Evolutionary conservation across 2,888 invertebrate species (phyloP), one percentile per base, ranked within the genome.

Genomic region (Cephus runcator): DNA sequence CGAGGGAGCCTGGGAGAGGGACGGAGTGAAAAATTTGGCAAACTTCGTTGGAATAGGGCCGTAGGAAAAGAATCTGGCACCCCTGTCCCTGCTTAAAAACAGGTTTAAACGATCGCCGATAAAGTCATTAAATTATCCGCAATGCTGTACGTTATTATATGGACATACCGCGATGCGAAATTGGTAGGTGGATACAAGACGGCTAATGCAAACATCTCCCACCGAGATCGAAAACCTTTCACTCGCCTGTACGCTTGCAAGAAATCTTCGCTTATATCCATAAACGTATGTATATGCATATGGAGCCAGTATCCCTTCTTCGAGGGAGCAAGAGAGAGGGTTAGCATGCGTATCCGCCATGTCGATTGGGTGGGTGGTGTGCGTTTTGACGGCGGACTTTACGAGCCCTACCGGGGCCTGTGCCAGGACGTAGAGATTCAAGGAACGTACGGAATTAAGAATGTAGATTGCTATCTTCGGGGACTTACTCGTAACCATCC

Each of bases 101-200:
- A 83, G 85, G 85, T 83, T 84, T 82, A 80, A 81, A 82, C 78
- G 85, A 85, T 84, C 84, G 80, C 34, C 82, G 85, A 86, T 86
- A 85, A 86, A 86, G 83, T 85, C 83, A 84, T 86, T 84, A 85
- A 86, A 83, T 85, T 85, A 85, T 84, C 83, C 81, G 80, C 81
- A 81, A 77, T 74, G 81, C 73, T 76, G 73, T 80, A 76, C 75
- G 73, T 77, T 73, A 73, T 79, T 75, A 79, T 73, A 75, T 36
- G 74, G 31, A 76, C 76, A 73, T 69, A 74, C 36, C 68, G 75
- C 76, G 69, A 75, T 74, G 80, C 77, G 79, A 76, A 76, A 83
- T 79, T 71, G 80, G 79, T 77, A 80, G 78, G 35, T 74, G 79
- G 77, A 30, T 31, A 79, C 75, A 74, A 75, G 69, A 79, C 80